Conservation (phyloP, 2,113 vertebrate genomes). For the Phycodurus eques region DNA sequence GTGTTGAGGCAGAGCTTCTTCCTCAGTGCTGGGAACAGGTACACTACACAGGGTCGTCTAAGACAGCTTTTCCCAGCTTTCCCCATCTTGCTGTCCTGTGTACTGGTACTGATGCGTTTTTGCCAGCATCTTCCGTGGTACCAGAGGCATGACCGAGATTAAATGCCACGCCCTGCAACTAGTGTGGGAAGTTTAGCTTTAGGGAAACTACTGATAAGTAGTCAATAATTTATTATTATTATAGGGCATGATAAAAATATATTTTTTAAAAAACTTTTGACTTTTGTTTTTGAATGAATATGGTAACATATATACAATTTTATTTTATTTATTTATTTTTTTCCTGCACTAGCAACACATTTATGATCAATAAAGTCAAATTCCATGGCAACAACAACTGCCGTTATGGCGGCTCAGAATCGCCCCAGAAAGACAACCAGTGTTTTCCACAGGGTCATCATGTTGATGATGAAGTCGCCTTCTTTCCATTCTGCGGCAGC, state of each 20-base stretch:
- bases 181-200: not conserved
- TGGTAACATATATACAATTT: not conserved
- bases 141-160: not conserved
- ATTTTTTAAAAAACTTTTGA: not conserved
- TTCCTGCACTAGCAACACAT: constrained; percentile 16
- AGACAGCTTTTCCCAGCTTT: not conserved
- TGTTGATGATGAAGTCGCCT: constrained; percentile 51
- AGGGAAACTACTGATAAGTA: not conserved
- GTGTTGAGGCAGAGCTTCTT: constrained; percentile 94
- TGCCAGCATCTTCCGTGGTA: not conserved
- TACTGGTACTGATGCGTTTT: not conserved
- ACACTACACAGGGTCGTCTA: not conserved
- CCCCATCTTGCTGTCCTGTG: not conserved
- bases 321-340: not conserved
- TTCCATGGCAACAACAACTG: constrained; percentile 37
- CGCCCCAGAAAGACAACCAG: constrained; percentile 48
- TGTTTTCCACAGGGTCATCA: constrained; percentile 61
- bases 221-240: not conserved
- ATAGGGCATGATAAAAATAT: not conserved
- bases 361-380: constrained; percentile 30
- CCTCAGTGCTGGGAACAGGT: constrained; percentile 99
- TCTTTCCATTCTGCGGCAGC: constrained; percentile 59
- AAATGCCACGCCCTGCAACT: not conserved
- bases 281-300: not conserved
- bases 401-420: constrained; percentile 55